Percentiles rank a stretch among this genome's conserved stretches.
Conservation (phyloP, 2,113 vertebrate genomes). For the Limnothrissa miodon region DNA sequence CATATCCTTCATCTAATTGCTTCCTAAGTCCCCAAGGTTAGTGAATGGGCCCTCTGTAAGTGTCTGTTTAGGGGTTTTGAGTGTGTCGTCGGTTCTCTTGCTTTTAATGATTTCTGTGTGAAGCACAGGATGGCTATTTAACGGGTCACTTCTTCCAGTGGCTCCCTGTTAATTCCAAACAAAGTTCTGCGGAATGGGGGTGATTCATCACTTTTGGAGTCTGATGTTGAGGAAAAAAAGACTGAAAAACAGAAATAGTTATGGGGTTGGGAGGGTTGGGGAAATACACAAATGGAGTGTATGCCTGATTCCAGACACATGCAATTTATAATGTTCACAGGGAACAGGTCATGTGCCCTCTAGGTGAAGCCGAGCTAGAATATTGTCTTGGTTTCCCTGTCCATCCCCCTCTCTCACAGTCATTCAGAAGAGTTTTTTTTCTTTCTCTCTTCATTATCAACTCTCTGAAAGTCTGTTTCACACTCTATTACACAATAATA, state of each 20-base stretch:
- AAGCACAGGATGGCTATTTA: constrained; percentile 45
- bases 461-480: not conserved
- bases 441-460: not conserved
- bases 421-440: not conserved
- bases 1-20: constrained; percentile 71
- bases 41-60: constrained; percentile 71
- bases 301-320: constrained; percentile 16
- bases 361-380: not conserved
- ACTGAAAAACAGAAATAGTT: not conserved
- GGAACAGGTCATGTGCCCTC: constrained; percentile 24
- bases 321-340: constrained; percentile 34
- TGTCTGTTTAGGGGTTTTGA: constrained; percentile 57
- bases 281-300: not conserved
- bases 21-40: constrained; percentile 65
- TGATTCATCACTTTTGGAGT: constrained; percentile 44
- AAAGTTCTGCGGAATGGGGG: constrained; percentile 47
- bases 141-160: constrained; percentile 52
- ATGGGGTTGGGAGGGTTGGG: not conserved
- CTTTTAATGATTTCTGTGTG: constrained; percentile 43
- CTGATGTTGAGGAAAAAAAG: not conserved
- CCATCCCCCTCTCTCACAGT: not conserved
- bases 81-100: constrained; percentile 60
- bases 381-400: not conserved
- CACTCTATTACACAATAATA: not conserved
- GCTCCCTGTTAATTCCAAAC: constrained; percentile 55